Evolutionary conservation across 53 echinoderm and acorn worm species (phyloP), one percentile per base, ranked within the genome.

Genomic region (Astropecten irregularis): DNA sequence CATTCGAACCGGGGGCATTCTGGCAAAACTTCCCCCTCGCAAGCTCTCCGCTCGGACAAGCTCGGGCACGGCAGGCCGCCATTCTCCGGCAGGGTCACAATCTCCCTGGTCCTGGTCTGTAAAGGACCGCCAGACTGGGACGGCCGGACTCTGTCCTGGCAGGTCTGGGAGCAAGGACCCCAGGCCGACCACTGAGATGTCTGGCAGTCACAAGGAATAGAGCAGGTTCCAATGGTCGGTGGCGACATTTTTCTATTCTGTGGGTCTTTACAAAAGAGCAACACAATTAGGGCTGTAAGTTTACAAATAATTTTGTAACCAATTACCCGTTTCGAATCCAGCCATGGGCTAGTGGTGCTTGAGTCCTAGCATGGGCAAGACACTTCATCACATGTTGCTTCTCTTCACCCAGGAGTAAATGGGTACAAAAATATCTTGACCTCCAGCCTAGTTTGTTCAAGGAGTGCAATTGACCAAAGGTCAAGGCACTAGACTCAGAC

Each of bases 31-130:
- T 84, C 85, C 18, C 49, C 64, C 47, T 42, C 47, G 32, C 94
- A 99, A 4, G 76, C 85, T 52, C 71, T 68, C 34, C 90, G 79
- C 30, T 99, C 94, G 5, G 15, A 15, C 44, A 95, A 46, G 47
- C 62, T 81, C 36, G 94, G 90, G 56, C 99, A 99, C 1, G 92
- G 92, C 39, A 95, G 46, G 2, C 99, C 99, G 0, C 92, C 99
- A 48, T 90, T 88, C 28, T 91, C 90, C 35, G 95, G 92, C 44
- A 90, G 68, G 20, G 72, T 71, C 9, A 79, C 32, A 30, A 99
- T 88, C 53, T 92, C 88, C 49, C 99, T 36, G 1, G 81, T 68
- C 54, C 92, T 69, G 31, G 82, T 77, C 68, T 93, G 88, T 18
- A 76, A 9, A 20, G 52, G 27, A 56, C 23, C 6, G 21, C 87